Base-by-base conservation (phyloP, 2,888 invertebrate species). In the Galerucella calmariensis region DNA sequence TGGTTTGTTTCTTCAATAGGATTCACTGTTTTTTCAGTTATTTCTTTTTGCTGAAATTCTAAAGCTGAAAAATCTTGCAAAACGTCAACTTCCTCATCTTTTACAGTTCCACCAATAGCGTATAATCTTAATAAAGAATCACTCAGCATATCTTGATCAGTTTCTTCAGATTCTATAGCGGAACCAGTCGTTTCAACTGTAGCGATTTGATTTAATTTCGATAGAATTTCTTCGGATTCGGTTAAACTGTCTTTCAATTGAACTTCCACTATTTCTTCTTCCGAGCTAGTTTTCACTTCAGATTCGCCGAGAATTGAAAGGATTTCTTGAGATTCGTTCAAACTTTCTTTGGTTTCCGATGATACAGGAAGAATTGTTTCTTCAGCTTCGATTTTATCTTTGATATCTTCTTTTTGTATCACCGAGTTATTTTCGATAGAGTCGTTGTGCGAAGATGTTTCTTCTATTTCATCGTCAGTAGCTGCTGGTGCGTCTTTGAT, bases 291-390 rank as follows among this genome's bases (percentile, higher is more conserved):
- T 20, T 73, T 67, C 2, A 41, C 24, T 69, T 72, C 70, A 10
- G 67, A 2, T 24, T 58, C 70, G 2, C 75, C 70, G 3, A 77
- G 56, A 16, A 73, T 73, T 46, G 61, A 24, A 10, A 75, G 69
- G 41, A 77, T 75, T 72, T 75, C 74, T 58, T 76, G 66, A 41
- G 72, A 65, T 65, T 74, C 71, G 48, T 70, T 78, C 35, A 73
- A 20, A 58, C 56, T 70, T 24, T 74, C 74, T 41, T 62, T 75
- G 20, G 67, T 67, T 69, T 72, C 69, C 48, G 35, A 41, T 62
- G 44, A 14, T 44, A 63, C 35, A 3, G 27, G 48, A 56, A 16
- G 5, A 24, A 58, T 56, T 1, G 44, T 16, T 59, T 44, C 61
- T 24, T 46, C 66, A 16, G 16, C 35, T 62, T 4, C 41, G n/a